A percentile compares a stretch with the other conserved stretches of the same genome.
Conservation (phyloP, 2,888 invertebrate genomes). For the Pristionchus maxplancki region DNA sequence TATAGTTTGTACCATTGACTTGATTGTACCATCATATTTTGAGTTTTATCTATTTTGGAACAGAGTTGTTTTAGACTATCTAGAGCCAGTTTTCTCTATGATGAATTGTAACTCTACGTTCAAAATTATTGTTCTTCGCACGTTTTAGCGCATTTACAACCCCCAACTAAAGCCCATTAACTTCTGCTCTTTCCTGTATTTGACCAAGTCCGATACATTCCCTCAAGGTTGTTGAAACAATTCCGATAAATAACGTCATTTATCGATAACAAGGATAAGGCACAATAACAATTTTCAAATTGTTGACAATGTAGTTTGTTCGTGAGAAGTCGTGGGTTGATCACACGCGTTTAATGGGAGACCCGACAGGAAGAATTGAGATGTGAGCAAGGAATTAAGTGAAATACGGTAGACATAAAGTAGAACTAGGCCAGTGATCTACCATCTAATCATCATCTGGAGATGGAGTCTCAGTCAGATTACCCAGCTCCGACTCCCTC, state of each 20-base stretch:
- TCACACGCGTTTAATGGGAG: not conserved
- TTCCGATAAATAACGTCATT: not conserved
- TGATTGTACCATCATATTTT: not conserved
- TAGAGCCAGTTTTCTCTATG: not conserved
- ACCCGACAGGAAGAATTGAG: not conserved
- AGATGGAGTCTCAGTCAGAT: constrained; percentile 6
- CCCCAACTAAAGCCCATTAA: not conserved
- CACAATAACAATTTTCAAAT: not conserved
- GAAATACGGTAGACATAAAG: not conserved
- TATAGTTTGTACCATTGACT: not conserved
- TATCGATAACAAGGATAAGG: not conserved
- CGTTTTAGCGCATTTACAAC: not conserved
- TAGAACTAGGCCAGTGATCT: not conserved
- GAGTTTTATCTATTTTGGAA: not conserved
- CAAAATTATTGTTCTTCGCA: constrained; percentile 28
- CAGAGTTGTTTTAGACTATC: not conserved
- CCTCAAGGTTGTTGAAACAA: constrained; percentile 4
- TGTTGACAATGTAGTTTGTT: not conserved
- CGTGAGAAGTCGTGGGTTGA: not conserved
- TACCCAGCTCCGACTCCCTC: not conserved
- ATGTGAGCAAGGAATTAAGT: not conserved
- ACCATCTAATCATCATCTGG: not conserved
- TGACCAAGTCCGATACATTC: constrained; percentile 6
- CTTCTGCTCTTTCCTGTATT: not conserved
- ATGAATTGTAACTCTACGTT: not conserved